phyloP scores from a whole-genome alignment of 2,888 invertebrate genomes.

The Volucella bombylans region DNA sequence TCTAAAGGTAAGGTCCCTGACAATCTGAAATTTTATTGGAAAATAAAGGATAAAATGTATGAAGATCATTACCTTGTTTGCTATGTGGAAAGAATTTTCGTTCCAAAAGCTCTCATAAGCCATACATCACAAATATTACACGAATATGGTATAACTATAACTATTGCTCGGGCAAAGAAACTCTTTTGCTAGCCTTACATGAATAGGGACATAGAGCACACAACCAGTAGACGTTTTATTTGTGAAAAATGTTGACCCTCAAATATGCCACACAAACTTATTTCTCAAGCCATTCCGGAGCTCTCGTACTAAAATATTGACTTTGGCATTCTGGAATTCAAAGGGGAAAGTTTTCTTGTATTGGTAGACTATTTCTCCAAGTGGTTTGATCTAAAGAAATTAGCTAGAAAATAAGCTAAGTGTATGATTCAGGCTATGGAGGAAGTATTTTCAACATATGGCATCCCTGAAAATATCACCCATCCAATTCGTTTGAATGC shows the following conservation, averaged over 20 bases:
- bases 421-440: conserved; percentile 12
- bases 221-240: not conserved
- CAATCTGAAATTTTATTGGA: conserved; percentile 5
- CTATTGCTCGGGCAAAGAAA: conserved; percentile 19
- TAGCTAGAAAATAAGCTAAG: not conserved
- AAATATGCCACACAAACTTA: not conserved
- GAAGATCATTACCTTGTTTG: conserved; percentile 32
- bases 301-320: too few species aligned
- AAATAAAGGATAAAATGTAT: conserved; percentile 4
- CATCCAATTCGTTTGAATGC: conserved; percentile 74
- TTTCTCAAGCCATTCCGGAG: conserved; percentile 14
- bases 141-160: conserved; percentile 46
- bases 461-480: conserved; percentile 40
- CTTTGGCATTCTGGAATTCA: conserved; percentile 28
- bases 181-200: conserved; percentile 21
- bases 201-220: conserved; percentile 10
- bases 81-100: conserved; percentile 30
- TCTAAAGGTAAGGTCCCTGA: not conserved
- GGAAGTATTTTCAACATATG: conserved; percentile 20
- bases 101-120: too few species aligned
- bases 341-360: conserved; percentile 7
- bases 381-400: conserved; percentile 27
- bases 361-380: conserved; percentile 30
- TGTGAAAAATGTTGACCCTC: conserved; percentile 22
- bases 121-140: too few species aligned